Percentiles rank a stretch among this genome's conserved stretches.
phyloP scores from a whole-genome alignment of 1,140 invertebrate genomes.

The Anastatus disparis region DNA sequence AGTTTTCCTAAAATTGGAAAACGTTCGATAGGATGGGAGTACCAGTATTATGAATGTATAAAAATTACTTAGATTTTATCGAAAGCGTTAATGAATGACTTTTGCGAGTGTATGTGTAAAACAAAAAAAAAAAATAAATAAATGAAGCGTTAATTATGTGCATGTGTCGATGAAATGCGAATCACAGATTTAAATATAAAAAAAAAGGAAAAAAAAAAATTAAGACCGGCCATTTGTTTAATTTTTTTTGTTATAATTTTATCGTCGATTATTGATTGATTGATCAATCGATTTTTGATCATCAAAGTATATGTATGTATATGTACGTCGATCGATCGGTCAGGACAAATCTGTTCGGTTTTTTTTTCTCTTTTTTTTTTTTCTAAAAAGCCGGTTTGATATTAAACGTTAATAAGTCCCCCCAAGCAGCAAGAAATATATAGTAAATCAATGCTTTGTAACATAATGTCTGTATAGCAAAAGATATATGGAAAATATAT shows the following conservation, averaged over 20 bases:
- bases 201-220: no score
- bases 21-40: slow-evolving; percentile 57
- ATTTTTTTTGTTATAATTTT: neutral
- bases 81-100: slow-evolving; percentile 44
- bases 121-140: no score
- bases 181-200: no score
- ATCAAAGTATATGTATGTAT: no score
- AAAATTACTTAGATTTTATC: slow-evolving; percentile 58
- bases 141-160: slow-evolving; percentile 40
- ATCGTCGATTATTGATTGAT: no score
- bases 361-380: neutral
- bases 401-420: slow-evolving; percentile 34
- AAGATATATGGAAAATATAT: slow-evolving; percentile 68
- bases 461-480: slow-evolving; percentile 68
- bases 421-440: slow-evolving; percentile 40
- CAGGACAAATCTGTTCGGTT: no score
- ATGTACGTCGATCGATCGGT: slow-evolving; percentile 12
- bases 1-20: slow-evolving; percentile 40
- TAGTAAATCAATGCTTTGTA: slow-evolving; percentile 66
- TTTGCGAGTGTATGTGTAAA: slow-evolving; percentile 1
- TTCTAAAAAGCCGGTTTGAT: slow-evolving; percentile 33
- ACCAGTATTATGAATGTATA: slow-evolving; percentile 69
- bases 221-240: slow-evolving; percentile 16
- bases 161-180: slow-evolving; percentile 36
- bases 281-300: slow-evolving; percentile 16